Evolutionary conservation across 1,140 invertebrate genomes (phyloP), one percentile per base, ranked within the genome.

Genomic region (Drosophila lowei): DNA sequence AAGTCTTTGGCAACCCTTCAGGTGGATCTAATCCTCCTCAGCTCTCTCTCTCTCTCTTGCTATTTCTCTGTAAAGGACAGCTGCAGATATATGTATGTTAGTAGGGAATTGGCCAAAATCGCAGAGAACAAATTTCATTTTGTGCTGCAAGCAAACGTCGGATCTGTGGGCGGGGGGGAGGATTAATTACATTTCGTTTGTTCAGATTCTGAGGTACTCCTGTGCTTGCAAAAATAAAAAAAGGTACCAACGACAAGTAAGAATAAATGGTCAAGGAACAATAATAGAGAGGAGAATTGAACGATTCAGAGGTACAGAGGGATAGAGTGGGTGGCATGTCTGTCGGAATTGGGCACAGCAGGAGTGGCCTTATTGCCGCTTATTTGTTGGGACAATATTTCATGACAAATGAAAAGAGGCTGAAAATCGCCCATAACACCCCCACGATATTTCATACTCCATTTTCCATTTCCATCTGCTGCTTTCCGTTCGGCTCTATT

Each of bases 181-280:
- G 72, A 63, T 84, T 79, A 85, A 85, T 84, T 84, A 85, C 72
- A 79, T 65, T 62, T 49, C 47, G 42, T 49, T 50, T 62, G 9
- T 41, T 44, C 2, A 53, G 28, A 49, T 48, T 55, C 71, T 61
- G 62, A 59, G 54, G 62, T 44, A 47, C 50, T 62, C 62, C 28
- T 44, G 34, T n/a, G n/a, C n/a, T n/a, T n/a, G n/a, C n/a, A 62
- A 43, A 8, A 58, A 46, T 44, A 46, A 18, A 75, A 62, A 18
- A 2, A 18, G 2, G 2, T 2, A 18, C 18, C 18, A 18, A 18
- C 3, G 23, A 5, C 34, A 38, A 38, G 34, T 38, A 9, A 3
- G 4, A 38, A 13, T 38, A 3, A 38, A 13, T 38, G 9, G 34
- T 30, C 30, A 30, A 11, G 30, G 9, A 30, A 30, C 8, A 6